Percentiles rank a stretch among this genome's conserved stretches.
These are phyloP conservation scores for Cosmia trapezina DNA, from an alignment of 2,888 invertebrate species.

Conservation along the genomic window DNA sequence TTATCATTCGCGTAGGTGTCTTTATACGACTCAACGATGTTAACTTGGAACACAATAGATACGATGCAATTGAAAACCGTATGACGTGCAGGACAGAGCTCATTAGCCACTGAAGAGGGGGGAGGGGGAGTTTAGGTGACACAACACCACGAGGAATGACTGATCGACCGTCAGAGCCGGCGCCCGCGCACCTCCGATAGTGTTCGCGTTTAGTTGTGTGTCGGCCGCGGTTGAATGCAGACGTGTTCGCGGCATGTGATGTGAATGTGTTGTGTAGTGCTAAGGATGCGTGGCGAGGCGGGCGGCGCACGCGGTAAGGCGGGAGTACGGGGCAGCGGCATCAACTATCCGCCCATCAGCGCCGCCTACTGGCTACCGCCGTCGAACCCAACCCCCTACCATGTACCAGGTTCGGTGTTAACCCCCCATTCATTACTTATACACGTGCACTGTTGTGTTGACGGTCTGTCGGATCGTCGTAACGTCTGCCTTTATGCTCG, in stretches of 20 bases:
- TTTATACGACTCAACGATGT: conserved; percentile 47
- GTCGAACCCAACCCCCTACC: conserved; percentile 94
- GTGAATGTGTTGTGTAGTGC: conserved; percentile 83
- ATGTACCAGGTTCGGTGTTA: conserved; percentile 93
- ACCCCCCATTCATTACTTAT: conserved; percentile 52
- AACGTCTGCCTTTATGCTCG: conserved; percentile 42
- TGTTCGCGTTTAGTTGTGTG: conserved; percentile 80
- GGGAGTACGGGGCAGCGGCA: conserved; percentile 77
- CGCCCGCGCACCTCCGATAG: conserved; percentile 86
- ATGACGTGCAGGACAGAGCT: conserved; percentile 81
- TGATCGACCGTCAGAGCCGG: conserved; percentile 85
- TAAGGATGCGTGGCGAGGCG: conserved; percentile 89
- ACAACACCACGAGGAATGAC: conserved; percentile 84
- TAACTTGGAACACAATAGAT: conserved; percentile 63
- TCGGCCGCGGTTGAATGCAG: conserved; percentile 86
- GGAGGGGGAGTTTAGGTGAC: conserved; percentile 77
- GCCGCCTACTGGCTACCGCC: conserved; percentile 96
- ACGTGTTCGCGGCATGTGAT: conserved; percentile 80
- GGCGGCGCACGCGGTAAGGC: conserved; percentile 88
- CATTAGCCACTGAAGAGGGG: conserved; percentile 79
- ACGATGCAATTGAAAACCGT: conserved; percentile 63
- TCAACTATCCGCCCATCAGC: conserved; percentile 94
- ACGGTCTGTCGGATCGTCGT: conserved; percentile 27
- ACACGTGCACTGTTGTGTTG: conserved; percentile 52
- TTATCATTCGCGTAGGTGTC: conserved; percentile 53